phyloP scores from a whole-genome alignment of 1,140 invertebrate genomes.

The Pemphigus obesinymphae region DNA sequence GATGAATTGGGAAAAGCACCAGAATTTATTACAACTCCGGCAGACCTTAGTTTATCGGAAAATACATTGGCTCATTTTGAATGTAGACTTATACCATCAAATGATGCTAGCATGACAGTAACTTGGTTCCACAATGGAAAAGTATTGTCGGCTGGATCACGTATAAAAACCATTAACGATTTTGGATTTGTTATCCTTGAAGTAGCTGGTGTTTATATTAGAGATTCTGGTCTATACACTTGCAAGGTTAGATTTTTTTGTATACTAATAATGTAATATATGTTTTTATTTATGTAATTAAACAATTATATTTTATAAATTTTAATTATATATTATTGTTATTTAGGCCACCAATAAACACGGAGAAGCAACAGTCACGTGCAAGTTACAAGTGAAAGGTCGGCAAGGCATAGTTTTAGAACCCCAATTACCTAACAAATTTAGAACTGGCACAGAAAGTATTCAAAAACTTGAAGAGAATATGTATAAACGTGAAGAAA shows the following conservation, averaged over 20 bases:
- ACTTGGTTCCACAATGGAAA: slow-evolving; percentile 97
- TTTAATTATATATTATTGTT: too few relatives aligned
- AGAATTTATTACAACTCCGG: slow-evolving; percentile 83
- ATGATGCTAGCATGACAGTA: slow-evolving; percentile 86
- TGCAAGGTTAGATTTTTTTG: slow-evolving; percentile 60
- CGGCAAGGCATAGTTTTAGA: slow-evolving; percentile 83
- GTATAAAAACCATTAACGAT: slow-evolving; percentile 87
- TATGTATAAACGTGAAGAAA: slow-evolving; percentile 80
- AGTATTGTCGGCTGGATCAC: slow-evolving; percentile 75
- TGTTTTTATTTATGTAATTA: too few relatives aligned
- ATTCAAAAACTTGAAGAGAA: slow-evolving; percentile 86
- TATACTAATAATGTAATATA: neutral
- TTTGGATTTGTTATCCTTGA: slow-evolving; percentile 92
- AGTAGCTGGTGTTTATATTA: slow-evolving; percentile 78
- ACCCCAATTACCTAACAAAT: slow-evolving; percentile 81
- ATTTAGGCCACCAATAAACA: slow-evolving; percentile 74
- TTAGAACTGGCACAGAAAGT: slow-evolving; percentile 79
- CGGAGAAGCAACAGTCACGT: slow-evolving; percentile 81
- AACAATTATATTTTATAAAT: too few relatives aligned
- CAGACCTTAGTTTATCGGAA: slow-evolving; percentile 77
- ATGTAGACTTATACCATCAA: slow-evolving; percentile 80
- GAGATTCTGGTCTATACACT: slow-evolving; percentile 83
- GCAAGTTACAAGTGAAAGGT: slow-evolving; percentile 76
- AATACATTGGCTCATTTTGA: slow-evolving; percentile 90
- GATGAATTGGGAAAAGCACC: slow-evolving; percentile 84